Conservation (phyloP, 2,797 vertebrate species). For the Helarctos malayanus region DNA sequence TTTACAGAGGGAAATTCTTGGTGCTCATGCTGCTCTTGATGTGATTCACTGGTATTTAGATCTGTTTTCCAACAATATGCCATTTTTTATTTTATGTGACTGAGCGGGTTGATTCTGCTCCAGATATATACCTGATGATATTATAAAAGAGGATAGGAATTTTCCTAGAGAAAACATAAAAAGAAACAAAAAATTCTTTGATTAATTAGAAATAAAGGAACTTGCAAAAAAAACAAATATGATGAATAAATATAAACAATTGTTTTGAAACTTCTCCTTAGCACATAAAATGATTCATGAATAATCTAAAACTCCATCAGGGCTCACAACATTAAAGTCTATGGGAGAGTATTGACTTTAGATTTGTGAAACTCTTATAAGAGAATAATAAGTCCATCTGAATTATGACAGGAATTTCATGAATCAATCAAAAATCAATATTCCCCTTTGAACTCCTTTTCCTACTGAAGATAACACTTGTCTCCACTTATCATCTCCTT, state of each 20-base stretch:
- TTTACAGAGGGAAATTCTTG: slow-evolving; percentile 6
- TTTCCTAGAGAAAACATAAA: slow-evolving; percentile 49
- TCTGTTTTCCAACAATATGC: slow-evolving; percentile 65
- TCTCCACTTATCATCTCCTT: neutral
- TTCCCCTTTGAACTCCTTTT: neutral
- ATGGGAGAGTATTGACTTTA: neutral
- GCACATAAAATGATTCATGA: neutral
- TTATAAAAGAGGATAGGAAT: neutral
- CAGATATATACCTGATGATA: slow-evolving; percentile 9
- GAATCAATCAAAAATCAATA: neutral
- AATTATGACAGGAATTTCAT: neutral
- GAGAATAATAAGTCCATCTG: neutral
- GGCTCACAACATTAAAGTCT: neutral
- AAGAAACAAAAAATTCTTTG: neutral
- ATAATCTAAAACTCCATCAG: neutral
- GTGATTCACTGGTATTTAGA: neutral
- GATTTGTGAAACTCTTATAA: neutral
- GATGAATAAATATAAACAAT: neutral
- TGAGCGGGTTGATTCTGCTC: neutral
- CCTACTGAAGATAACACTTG: neutral
- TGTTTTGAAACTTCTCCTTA: neutral
- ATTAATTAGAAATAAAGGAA: slow-evolving; percentile 39
- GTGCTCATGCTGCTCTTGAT: neutral
- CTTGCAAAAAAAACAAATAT: neutral
- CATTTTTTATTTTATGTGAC: slow-evolving; percentile 72